Conservation (phyloP, 2,888 invertebrate genomes). For the Drosophila formosana region DNA sequence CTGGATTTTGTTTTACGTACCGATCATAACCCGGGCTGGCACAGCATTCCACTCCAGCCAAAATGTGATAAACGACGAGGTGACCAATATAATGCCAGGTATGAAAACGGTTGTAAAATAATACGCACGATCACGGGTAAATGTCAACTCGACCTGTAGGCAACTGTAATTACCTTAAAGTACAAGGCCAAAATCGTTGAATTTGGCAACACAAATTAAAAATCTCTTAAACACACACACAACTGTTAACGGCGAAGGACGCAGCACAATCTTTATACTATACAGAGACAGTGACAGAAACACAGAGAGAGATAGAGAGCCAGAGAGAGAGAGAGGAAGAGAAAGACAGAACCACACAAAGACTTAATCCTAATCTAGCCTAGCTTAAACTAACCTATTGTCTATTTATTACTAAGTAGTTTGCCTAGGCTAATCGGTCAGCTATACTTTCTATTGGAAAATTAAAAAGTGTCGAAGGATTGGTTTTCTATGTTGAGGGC, state of each 20-base stretch:
- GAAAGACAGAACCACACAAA: constrained; percentile 30
- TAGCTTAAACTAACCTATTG: constrained; percentile 8
- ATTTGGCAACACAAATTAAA: constrained; percentile 48
- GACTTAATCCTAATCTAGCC: constrained; percentile 20
- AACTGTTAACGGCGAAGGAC: constrained; percentile 45
- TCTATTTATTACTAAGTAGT: neutral
- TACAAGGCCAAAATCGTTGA: constrained; percentile 63
- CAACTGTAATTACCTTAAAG: constrained; percentile 97
- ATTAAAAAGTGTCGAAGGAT: constrained; percentile 13
- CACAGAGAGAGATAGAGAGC: constrained; percentile 28
- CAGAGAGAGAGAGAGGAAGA: constrained; percentile 32
- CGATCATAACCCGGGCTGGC: constrained; percentile 98
- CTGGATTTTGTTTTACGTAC: constrained; percentile 87
- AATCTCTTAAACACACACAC: constrained; percentile 44
- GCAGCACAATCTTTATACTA: constrained; percentile 40
- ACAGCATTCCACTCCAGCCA: constrained; percentile 99
- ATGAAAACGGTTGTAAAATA: constrained; percentile 99
- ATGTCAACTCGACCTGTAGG: constrained; percentile 96
- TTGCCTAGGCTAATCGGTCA: neutral
- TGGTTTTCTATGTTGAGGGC: constrained; percentile 6
- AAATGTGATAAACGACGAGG: constrained; percentile 98
- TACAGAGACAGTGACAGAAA: constrained; percentile 35
- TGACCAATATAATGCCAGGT: constrained; percentile 97
- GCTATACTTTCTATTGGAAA: constrained; percentile 6
- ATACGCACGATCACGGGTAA: constrained; percentile 97